phyloP scores from a whole-genome alignment of 2,797 vertebrate species.

The Eulemur mongoz region DNA sequence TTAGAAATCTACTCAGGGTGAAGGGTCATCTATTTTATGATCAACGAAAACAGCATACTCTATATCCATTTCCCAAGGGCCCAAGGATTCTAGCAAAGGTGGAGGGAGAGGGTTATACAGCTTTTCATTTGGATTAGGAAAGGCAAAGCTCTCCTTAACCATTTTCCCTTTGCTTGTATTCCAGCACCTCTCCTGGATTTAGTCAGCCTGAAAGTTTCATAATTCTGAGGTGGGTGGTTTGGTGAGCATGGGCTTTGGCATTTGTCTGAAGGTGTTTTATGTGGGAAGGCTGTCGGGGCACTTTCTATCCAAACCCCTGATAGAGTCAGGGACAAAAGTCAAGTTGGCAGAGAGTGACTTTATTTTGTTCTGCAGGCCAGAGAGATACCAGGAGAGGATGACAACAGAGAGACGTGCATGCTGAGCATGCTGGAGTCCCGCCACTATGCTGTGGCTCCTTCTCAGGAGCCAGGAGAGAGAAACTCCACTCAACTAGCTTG shows the following conservation, averaged over 20 bases:
- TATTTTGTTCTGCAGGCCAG: neutral
- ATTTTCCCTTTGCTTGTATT: neutral
- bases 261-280: neutral
- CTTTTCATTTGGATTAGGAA: neutral
- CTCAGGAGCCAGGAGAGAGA: neutral
- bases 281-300: neutral
- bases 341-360: neutral
- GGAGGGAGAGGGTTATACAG: fast-evolving
- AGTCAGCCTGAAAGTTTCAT: neutral
- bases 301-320: neutral
- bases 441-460: neutral
- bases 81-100: neutral
- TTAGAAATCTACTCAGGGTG: neutral
- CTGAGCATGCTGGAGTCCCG: fast-evolving
- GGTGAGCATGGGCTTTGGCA: neutral
- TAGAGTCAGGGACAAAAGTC: neutral
- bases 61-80: neutral
- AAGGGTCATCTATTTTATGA: neutral
- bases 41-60: neutral
- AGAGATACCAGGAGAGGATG: neutral
- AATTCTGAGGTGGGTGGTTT: neutral
- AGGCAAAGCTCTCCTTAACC: neutral
- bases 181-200: neutral
- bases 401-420: neutral
- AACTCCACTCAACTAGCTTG: neutral